Percentiles rank a stretch among this genome's conserved stretches.
Evolutionary conservation across 2,888 invertebrate genomes (phyloP).

Genomic region (Phengaris alcon): DNA sequence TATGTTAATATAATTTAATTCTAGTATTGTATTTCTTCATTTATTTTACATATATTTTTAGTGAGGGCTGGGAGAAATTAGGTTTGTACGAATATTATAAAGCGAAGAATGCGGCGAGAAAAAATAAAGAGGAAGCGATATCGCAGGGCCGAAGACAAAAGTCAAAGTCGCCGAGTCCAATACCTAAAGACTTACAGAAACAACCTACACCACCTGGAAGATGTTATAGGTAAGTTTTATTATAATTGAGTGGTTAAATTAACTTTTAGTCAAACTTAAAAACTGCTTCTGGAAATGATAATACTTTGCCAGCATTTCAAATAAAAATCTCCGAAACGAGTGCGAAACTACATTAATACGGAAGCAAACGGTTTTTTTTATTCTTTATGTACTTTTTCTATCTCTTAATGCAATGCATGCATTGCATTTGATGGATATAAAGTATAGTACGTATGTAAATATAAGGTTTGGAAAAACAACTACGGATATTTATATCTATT

Average conservation of each 20-base stretch:
- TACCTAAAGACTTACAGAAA: constrained; percentile 85
- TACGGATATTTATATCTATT: too few species aligned
- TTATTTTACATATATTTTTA: constrained; percentile 47
- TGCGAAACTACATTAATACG: background rate
- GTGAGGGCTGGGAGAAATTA: constrained; percentile 99
- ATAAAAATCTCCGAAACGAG: background rate
- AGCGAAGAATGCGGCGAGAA: constrained; percentile 94
- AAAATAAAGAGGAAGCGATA: constrained; percentile 92
- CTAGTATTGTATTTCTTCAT: background rate
- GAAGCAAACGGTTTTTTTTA: background rate
- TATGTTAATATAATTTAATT: background rate
- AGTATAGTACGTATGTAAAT: too few species aligned
- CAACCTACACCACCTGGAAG: constrained; percentile 86
- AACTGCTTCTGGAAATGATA: too few species aligned
- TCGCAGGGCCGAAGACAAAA: constrained; percentile 83
- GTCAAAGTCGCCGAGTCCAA: constrained; percentile 89
- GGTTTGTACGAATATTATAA: constrained; percentile 98
- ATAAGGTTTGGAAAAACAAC: too few species aligned
- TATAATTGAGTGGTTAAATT: constrained; percentile 16
- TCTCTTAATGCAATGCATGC: too few species aligned
- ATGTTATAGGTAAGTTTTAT: constrained; percentile 80
- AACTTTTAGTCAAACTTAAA: too few species aligned
- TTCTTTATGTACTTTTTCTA: too few species aligned
- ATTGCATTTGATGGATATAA: too few species aligned
- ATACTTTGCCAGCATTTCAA: background rate